Evolutionary conservation across 2,888 invertebrate genomes (phyloP).

Genomic region (Corythucha ciliata): DNA sequence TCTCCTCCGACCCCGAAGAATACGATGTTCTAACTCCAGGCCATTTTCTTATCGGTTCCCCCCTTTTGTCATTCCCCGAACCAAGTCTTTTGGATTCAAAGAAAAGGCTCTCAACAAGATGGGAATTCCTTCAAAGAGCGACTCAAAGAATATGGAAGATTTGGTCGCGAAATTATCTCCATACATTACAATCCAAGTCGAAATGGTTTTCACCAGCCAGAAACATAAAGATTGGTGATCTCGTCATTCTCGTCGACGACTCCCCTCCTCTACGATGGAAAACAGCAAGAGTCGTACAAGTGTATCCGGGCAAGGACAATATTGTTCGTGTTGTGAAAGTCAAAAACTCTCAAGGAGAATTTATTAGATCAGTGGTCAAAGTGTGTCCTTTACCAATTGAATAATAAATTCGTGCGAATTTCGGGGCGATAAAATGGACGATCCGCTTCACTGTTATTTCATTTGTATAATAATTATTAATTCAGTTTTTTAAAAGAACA

Average conservation of each 20-base stretch:
- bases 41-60: conserved; percentile 37
- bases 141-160: conserved; percentile 32
- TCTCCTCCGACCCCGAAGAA: conserved; percentile 34
- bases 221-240: conserved; percentile 21
- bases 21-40: conserved; percentile 37
- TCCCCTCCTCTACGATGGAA: conserved; percentile 15
- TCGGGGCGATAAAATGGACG: no score
- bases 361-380: no score
- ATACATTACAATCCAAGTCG: conserved; percentile 18
- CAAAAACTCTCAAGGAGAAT: no score
- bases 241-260: conserved; percentile 17
- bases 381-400: no score
- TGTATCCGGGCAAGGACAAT: conserved; percentile 9
- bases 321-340: conserved; percentile 10
- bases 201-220: conserved; percentile 20
- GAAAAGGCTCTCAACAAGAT: conserved; percentile 28
- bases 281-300: background rate
- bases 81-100: conserved; percentile 29
- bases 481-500: no score
- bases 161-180: conserved; percentile 29
- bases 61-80: conserved; percentile 33
- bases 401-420: no score
- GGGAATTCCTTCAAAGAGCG: conserved; percentile 28
- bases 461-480: no score
- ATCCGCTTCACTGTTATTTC: no score